phyloP scores from a whole-genome alignment of 2,113 vertebrate genomes.

The Dasypus novemcinctus region DNA sequence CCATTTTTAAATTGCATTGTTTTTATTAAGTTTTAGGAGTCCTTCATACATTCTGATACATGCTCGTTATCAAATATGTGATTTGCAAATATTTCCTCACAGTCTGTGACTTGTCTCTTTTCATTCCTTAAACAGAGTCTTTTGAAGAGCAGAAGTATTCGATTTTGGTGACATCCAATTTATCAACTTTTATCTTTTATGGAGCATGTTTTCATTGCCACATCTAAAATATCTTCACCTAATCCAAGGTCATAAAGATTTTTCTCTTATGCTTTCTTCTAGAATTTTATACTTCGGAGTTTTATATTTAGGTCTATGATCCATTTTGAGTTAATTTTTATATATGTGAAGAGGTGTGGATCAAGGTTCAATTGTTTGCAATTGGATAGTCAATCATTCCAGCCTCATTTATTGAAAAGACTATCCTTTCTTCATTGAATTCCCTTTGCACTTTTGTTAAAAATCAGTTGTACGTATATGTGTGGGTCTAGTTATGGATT shows the following conservation, averaged over 20 bases:
- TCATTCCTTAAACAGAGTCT: not conserved
- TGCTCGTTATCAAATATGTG: not conserved
- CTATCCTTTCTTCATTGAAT: not conserved
- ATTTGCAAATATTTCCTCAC: not conserved
- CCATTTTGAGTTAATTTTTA: not conserved
- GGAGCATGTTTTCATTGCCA: too few species aligned
- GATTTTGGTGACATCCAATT: not conserved
- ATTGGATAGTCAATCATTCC: not conserved
- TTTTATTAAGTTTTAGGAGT: not conserved
- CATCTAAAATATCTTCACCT: not conserved
- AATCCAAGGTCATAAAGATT: not conserved
- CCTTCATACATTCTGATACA: not conserved
- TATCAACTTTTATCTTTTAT: not conserved
- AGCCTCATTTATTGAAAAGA: not conserved
- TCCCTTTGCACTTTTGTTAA: constrained; percentile 6
- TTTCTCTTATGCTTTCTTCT: not conserved
- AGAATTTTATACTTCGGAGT: not conserved
- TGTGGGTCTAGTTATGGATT: not conserved
- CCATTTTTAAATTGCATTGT: not conserved
- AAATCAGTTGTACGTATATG: not conserved
- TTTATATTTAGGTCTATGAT: not conserved
- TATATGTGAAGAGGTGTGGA: not conserved
- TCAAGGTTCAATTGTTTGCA: not conserved
- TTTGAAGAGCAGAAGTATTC: not conserved
- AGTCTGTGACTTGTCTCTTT: not conserved